These are phyloP conservation scores for Drosophila kambysellisi DNA, from an alignment of 2,888 invertebrate genomes.

Conservation along the genomic window DNA sequence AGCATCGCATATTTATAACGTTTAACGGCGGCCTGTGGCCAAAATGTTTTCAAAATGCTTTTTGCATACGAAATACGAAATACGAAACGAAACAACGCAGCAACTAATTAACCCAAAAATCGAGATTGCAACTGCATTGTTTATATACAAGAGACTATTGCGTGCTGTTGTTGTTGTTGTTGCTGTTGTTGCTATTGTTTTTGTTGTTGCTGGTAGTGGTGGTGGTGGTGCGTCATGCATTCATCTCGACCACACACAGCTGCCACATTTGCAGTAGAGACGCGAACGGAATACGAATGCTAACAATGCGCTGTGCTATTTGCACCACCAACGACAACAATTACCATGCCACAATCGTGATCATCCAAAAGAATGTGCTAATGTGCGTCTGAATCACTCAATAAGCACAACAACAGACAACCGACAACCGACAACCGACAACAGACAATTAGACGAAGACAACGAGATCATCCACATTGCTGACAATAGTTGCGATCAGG, in stretches of 20 bases:
- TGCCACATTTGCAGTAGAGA: slow-evolving; percentile 48
- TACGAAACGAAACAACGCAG: slow-evolving; percentile 42
- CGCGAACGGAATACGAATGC: slow-evolving; percentile 31
- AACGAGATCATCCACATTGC: slow-evolving; percentile 2
- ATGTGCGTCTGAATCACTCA: slow-evolving; percentile 55
- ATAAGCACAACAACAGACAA: slow-evolving; percentile 20
- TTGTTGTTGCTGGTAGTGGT: slow-evolving; percentile 2
- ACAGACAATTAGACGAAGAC: slow-evolving; percentile 17
- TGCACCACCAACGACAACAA: slow-evolving; percentile 38
- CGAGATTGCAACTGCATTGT: slow-evolving; percentile 45
- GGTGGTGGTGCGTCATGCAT: slow-evolving; percentile 48
- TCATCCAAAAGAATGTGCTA: slow-evolving; percentile 48
- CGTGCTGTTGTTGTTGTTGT: neutral
- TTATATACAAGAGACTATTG: slow-evolving; percentile 38
- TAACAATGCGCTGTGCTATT: slow-evolving; percentile 47
- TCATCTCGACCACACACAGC: slow-evolving; percentile 57
- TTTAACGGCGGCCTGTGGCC: slow-evolving; percentile 19
- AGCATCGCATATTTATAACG: slow-evolving; percentile 61
- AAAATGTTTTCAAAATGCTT: slow-evolving; percentile 31
- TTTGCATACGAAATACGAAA: slow-evolving; percentile 33
- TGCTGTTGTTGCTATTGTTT: neutral
- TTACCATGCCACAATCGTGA: slow-evolving; percentile 53
- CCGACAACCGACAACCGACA: slow-evolving; percentile 20
- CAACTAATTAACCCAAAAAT: slow-evolving; percentile 62
- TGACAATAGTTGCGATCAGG: slow-evolving; percentile 39